Base-by-base conservation (phyloP, 2,888 invertebrate species). In the Spodoptera picta region DNA sequence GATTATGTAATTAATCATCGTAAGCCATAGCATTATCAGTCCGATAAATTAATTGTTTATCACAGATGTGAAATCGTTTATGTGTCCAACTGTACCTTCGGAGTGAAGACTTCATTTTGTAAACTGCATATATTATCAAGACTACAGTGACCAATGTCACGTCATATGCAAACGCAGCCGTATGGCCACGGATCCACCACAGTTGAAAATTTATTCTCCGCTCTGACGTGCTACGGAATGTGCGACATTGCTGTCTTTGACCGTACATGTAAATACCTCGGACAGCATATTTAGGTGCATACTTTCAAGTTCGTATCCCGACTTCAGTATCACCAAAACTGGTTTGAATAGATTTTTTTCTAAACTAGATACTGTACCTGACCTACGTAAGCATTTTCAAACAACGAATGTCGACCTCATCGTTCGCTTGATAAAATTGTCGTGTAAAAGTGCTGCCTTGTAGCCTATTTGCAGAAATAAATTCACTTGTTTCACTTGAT, bases 191-290 rank as follows among this genome's bases (percentile, higher is more conserved):
- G 68, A 77, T 81, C 73, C 71, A 79, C 80, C 75, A 75, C 83
- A 75, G 81, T 77, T 76, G 74, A 75, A 80, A 84, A 86, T 87
- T 81, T 85, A 87, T 88, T 81, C 79, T 80, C 68, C 67, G 66
- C 73, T 73, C 72, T 36, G 65, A 70, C 75, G 65, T 73, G 73
- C 63, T 67, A 70, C 60, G 80, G 85, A 86, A 86, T 85, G 79
- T 79, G 65, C 78, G 64, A 79, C 73, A 73, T 68, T 71, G 63
- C 75, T 52, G 73, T 61, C 60, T 66, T 58, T 69, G 64, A 72
- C 64, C 75, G 69, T 70, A 63, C 72, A 69, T 69, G 68, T 70
- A 73, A 75, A 78, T 78, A 73, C 67, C 60, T 41, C 42, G 2
- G 46, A 41, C 44, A 66, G 63, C 48, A 58, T 72, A 72, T 65